A percentile compares a stretch with the other conserved stretches of the same genome.
phyloP scores from a whole-genome alignment of 2,797 vertebrate species.

The Myiothlypis chrysogaster region DNA sequence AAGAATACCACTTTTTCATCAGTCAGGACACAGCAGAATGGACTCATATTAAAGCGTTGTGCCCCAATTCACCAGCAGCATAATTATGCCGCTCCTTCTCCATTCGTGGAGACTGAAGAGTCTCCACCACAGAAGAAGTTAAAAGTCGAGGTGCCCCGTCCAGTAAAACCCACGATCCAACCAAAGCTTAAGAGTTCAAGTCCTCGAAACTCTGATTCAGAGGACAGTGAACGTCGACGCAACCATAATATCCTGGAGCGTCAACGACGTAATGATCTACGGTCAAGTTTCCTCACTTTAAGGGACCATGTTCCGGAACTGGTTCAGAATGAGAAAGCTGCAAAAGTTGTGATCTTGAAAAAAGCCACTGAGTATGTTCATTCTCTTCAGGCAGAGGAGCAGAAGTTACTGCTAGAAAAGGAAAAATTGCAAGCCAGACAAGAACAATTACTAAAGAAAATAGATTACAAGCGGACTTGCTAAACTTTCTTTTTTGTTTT shows the following conservation, averaged over 20 bases:
- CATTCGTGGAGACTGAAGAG: constrained; percentile 86
- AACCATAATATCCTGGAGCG: constrained; percentile 99
- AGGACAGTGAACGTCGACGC: constrained; percentile 94
- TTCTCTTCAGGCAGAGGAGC: constrained; percentile 88
- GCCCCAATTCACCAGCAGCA: constrained; percentile 96
- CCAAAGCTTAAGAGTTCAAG: constrained; percentile 80
- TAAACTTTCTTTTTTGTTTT: constrained; percentile 63
- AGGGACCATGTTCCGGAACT: constrained; percentile 97
- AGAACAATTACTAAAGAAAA: constrained; percentile 88
- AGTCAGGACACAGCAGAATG: constrained; percentile 76
- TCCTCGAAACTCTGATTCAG: constrained; percentile 89
- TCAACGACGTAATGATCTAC: constrained; percentile 94
- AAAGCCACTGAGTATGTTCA: constrained; percentile 94
- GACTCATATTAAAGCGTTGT: constrained; percentile 88
- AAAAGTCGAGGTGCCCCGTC: constrained; percentile 77
- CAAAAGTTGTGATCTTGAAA: constrained; percentile 98
- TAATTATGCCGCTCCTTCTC: constrained; percentile 96
- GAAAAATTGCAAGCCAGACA: constrained; percentile 87
- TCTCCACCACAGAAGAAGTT: constrained; percentile 88
- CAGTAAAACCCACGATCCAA: constrained; percentile 72
- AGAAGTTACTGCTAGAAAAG: constrained; percentile 88
- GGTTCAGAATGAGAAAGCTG: constrained; percentile 93
- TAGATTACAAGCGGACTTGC: constrained; percentile 93
- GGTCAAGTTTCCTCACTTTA: constrained; percentile 94
- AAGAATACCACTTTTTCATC: constrained; percentile 73